Base-by-base conservation (phyloP, 2,888 invertebrate genomes). In the Seira sanloemensis region DNA sequence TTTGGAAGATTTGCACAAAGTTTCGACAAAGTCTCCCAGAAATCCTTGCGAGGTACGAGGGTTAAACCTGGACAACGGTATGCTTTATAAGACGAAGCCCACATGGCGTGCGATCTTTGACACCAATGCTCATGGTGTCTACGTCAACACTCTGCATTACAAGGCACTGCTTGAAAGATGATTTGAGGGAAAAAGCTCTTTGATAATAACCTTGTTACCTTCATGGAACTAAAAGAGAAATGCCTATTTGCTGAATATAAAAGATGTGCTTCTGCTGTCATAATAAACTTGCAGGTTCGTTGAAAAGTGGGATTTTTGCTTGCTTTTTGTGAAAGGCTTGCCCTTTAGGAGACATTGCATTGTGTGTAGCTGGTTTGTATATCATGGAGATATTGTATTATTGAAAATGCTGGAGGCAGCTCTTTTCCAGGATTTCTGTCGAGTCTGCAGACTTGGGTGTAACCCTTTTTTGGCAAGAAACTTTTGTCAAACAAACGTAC, bases 101-200 rank as follows among this genome's bases (percentile, higher is more conserved):
- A 74, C 85, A 25, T 87, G 87, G 87, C 73, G 68, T 68, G 84
- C 78, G 71, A 81, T 87, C 27, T 87, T 87, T 25, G 85, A 86
- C 62, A 86, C 78, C 26, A 75, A 75, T 0, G 85, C 85, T 0
- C 84, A 84, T 46, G 87, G 87, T 9, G 83, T 76, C 1, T 76
- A 76, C 25, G 76, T 76, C 16, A 82, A 74, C 19, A 74, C 74
- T 25, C 54, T 74, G 21, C 62, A 74, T 25, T 74, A 25, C 26
- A 74, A 74, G 69, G 26, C 54, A 2, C 71, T 7, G 84, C 87
- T 18, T 87, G 87, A 85, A 62, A 65, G 19, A 26, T 58, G n/a
- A 81, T 86, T 78, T 84, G 81, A 50, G 72, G 84, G 0, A 84
- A 24, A 68, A 78, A 27, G 24, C 85, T 87, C 25, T 84, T 80